Base-by-base conservation (phyloP, 2,797 vertebrate genomes). In the Knipowitschia caucasica region DNA sequence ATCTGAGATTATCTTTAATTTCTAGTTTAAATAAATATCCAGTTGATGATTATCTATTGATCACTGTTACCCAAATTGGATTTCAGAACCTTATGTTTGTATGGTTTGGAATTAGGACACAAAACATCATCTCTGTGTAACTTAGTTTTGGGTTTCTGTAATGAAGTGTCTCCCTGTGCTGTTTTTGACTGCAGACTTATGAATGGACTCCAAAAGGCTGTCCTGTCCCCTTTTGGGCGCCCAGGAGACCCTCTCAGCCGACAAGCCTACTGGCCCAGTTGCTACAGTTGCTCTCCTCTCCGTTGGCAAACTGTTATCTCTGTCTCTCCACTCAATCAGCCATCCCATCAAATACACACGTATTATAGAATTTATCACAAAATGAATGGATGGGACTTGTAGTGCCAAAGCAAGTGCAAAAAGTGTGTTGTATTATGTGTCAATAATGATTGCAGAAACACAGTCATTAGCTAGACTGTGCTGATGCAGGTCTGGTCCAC, bases 261-360 rank as follows among this genome's bases (percentile, higher is more conserved):
- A 54, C 75, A 83, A 85, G 81, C 87, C 87, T 73, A 78, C 74
- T 88, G 77, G 79, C 88, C 88, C 80, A 87, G 67, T 86, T 87
- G 53, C 63, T 62, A 25, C 14, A 12, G 11, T 43, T 14, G 67
- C 53, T 73, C 51, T 53, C 67, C 52, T 65, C 68, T 62, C 67
- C 80, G 75, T 67, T 75, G 66, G 67, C 78, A 80, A 53, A 67
- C 62, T 31, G 50, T 63, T 55, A 67, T 79, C 53, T 61, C 50
- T 46, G 31, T 18, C 54, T 66, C 15, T 0, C 38, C 57, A 29
- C 62, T 64, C 43, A 57, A 71, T 50, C n/a, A n/a, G n/a, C 50
- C 47, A 17, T 29, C 52, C 33, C 51, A 60, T 64, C 39, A 31
- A 63, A 14, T 34, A 14, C 5, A 10, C 6, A 24, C 4, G 62